These are phyloP conservation scores for Rhysida immarginata DNA, from an alignment of 1,140 invertebrate species.

Conservation along the genomic window DNA sequence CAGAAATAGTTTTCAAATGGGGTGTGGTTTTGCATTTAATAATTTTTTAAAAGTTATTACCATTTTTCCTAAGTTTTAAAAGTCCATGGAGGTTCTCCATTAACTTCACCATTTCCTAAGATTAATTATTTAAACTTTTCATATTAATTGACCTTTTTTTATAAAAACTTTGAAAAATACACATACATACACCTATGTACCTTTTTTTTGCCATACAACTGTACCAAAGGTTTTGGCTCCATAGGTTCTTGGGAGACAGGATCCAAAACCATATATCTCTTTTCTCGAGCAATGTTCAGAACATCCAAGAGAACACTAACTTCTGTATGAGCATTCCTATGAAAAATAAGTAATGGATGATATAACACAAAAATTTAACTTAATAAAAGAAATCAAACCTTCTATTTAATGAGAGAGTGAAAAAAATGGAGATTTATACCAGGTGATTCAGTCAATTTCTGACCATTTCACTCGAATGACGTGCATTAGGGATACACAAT, in stretches of 20 bases:
- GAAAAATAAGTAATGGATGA: constrained; percentile 8
- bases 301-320: constrained; percentile 85
- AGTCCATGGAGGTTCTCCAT: not conserved
- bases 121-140: no score
- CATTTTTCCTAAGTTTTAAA: no score
- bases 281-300: constrained; percentile 78
- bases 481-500: no score
- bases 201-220: constrained; percentile 84
- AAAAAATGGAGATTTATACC: no score
- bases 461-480: no score
- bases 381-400: no score
- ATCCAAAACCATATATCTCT: constrained; percentile 85
- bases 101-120: not conserved
- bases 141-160: not conserved
- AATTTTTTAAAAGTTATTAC: no score
- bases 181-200: constrained; percentile 22
- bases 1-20: no score
- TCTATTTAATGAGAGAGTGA: no score
- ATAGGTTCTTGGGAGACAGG: constrained; percentile 68
- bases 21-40: no score
- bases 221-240: constrained; percentile 69
- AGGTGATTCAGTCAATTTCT: no score
- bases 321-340: constrained; percentile 68
- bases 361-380: no score
- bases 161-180: not conserved